phyloP scores from a whole-genome alignment of 2,797 vertebrate species.

The Syngnathus rostellatus region DNA sequence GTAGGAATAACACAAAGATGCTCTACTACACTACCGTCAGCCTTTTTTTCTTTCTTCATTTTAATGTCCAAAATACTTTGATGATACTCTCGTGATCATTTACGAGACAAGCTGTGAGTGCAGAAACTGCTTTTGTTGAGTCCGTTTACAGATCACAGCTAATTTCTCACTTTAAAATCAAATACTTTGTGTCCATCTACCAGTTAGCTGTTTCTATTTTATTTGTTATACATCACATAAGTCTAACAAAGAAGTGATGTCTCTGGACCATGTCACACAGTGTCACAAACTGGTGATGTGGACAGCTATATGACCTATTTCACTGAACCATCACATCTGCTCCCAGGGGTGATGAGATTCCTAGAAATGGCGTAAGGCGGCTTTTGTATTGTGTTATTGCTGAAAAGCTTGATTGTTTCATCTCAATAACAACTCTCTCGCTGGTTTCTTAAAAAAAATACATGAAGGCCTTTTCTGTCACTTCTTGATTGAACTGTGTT shows the following conservation, averaged over 20 bases:
- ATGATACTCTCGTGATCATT: neutral
- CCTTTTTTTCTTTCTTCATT: neutral
- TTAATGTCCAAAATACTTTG: neutral
- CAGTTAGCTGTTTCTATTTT: neutral
- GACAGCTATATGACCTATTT: slow-evolving; percentile 18
- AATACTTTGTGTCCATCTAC: neutral
- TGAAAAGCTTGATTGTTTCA: slow-evolving; percentile 14
- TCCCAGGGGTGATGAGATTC: slow-evolving; percentile 7
- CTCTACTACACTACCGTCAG: neutral
- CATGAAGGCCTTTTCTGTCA: slow-evolving; percentile 19
- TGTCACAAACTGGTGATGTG: slow-evolving; percentile 4
- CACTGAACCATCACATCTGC: slow-evolving; percentile 45
- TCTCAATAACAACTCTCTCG: neutral
- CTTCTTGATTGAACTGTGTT: neutral
- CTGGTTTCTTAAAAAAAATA: slow-evolving; percentile 6
- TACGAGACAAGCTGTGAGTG: neutral
- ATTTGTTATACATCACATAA: no score
- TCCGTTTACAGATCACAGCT: neutral
- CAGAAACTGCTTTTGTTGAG: neutral
- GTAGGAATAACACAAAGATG: neutral
- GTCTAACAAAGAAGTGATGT: slow-evolving; percentile 5
- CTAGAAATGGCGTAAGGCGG: neutral
- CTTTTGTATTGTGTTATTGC: slow-evolving; percentile 8
- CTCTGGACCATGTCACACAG: slow-evolving; percentile 6
- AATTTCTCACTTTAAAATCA: neutral